Evolutionary conservation across 2,113 vertebrate genomes (phyloP), one percentile per base, ranked within the genome.

Genomic region (Nematolebias whitei): DNA sequence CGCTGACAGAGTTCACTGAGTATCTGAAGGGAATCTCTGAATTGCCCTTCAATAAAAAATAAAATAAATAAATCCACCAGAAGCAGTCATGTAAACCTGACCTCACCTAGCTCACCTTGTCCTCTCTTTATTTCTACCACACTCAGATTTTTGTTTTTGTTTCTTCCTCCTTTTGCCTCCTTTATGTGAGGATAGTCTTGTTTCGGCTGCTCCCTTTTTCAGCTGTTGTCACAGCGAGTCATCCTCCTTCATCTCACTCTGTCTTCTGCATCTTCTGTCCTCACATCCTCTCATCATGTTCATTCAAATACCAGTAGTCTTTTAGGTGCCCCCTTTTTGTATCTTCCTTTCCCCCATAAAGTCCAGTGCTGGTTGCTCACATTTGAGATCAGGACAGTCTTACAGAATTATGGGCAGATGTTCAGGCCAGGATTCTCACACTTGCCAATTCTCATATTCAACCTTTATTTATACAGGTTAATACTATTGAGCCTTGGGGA

Each of bases 231-330:
- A n/a, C n/a, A n/a, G n/a, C n/a, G n/a, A n/a, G n/a, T n/a, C n/a
- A n/a, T n/a, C n/a, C n/a, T n/a, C n/a, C n/a, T n/a, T n/a, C n/a
- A n/a, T n/a, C n/a, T n/a, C n/a, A n/a, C n/a, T n/a, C n/a, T n/a
- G n/a, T n/a, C n/a, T n/a, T n/a, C n/a, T n/a, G n/a, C n/a, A n/a
- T n/a, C n/a, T n/a, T n/a, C n/a, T n/a, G n/a, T n/a, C n/a, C n/a
- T n/a, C n/a, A n/a, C n/a, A n/a, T 4, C 54, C 60, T 55, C 80
- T 83, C 86, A 85, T 84, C 72, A 83, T 78, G 70, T 72, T 88
- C 72, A 85, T 83, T 89, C 67, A 87, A 81, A 88, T 88, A 83
- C n/a, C n/a, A n/a, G n/a, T n/a, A 62, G 79, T 78, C 61, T 55
- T 82, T 74, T 78, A 73, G 61, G 71, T 68, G 38, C 5, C 41